Evolutionary conservation across 2,113 vertebrate genomes (phyloP), one percentile per base, ranked within the genome.

Genomic region (Ochotona curzoniae): DNA sequence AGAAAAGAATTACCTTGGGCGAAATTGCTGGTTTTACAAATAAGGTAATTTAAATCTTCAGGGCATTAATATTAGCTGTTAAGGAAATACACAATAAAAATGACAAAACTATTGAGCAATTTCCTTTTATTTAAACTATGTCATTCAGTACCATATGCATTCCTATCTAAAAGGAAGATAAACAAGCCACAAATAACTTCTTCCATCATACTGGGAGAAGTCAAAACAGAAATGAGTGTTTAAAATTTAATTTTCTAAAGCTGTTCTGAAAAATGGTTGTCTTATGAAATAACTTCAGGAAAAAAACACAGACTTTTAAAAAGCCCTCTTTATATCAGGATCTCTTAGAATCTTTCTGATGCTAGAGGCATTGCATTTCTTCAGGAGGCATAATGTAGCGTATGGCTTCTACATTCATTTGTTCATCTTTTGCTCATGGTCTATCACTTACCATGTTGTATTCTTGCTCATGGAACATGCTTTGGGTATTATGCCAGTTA

Each of bases 1-100:
- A 28, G 51, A 64, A 61, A 86, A 47, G 30, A 74, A 8, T 89
- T 93, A 71, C 8, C 69, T 49, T 73, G 60, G 47, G 35, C 47
- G 64, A 83, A 84, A 81, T n/a, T 84, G 6, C 13, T 51, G 57
- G 75, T 85, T 87, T 84, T 90, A 87, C n/a, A 75, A 92, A 71
- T 66, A 74, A 88, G n/a, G 47, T 76, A 83, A 57, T 60, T 95
- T 83, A 92, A 83, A 82, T 79, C 64, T 88, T 90, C 51, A 90
- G 60, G 60, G 20, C 49, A 93, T 87, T 92, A 83, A 90, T 64
- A 63, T 63, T 63, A 92, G 66, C 30, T 87, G 32, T 66, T 84
- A 76, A 94, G 88, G 44, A 76, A 92, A 90, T 84, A 32, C 30
- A 87, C 32, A 76, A 71, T 25, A 47, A 87, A 63, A 71, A 84